Conservation (phyloP, 2,888 invertebrate genomes). For the Drosophila vallismaia region DNA sequence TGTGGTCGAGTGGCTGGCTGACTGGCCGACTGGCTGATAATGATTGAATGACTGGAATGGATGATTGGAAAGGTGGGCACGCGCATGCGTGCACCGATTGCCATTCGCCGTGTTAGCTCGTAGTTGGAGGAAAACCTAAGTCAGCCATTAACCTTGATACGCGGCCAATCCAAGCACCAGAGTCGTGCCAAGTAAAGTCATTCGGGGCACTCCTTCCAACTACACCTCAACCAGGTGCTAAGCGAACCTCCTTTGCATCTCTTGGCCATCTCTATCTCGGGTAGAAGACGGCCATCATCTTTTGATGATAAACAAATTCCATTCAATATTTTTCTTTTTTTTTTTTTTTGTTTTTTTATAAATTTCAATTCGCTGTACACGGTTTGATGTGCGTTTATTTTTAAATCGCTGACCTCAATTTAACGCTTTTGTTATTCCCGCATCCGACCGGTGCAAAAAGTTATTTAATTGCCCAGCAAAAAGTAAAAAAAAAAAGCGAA, state of each 20-base stretch:
- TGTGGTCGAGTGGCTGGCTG: constrained; percentile 42
- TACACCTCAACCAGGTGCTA: not conserved
- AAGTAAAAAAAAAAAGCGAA: constrained; percentile 9
- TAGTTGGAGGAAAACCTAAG: not conserved
- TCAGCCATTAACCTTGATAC: constrained; percentile 70
- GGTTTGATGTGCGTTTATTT: constrained; percentile 16
- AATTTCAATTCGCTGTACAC: not conserved
- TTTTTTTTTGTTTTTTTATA: not conserved
- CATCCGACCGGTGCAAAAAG: constrained; percentile 17
- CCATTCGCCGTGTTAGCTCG: too few species aligned
- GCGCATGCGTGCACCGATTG: constrained; percentile 7
- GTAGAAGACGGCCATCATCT: constrained; percentile 2
- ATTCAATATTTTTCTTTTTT: not conserved
- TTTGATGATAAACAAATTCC: not conserved
- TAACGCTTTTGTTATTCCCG: constrained; percentile 28
- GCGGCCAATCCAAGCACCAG: constrained; percentile 33
- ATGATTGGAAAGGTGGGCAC: constrained; percentile 58
- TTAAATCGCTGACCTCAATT: constrained; percentile 46
- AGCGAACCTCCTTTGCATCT: not conserved
- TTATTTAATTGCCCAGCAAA: constrained; percentile 49
- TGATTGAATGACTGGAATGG: constrained; percentile 45
- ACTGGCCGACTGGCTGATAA: constrained; percentile 37
- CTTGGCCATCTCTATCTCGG: not conserved
- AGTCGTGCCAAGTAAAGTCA: constrained; percentile 74
- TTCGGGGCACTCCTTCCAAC: constrained; percentile 44